Evolutionary conservation across 1,140 invertebrate genomes (phyloP).

Genomic region (Macrobrachium nipponense): DNA sequence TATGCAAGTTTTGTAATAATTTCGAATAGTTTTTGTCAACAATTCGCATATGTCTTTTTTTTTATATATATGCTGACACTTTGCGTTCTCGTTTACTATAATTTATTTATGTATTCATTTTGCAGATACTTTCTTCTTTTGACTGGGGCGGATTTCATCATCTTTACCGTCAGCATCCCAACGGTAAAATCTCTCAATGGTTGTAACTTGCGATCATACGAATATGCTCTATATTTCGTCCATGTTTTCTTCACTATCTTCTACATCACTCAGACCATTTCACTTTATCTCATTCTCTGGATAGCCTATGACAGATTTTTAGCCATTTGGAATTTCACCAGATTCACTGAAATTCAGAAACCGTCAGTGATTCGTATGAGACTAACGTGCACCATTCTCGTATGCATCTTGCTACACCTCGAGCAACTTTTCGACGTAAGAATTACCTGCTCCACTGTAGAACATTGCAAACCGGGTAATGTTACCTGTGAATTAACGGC

Average conservation of each 20-base stretch:
- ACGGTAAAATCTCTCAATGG: constrained; percentile 39
- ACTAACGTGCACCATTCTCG: background rate
- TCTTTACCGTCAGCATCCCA: constrained; percentile 8
- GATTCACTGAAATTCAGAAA: constrained; percentile 28
- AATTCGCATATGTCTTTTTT: background rate
- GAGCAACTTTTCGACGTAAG: constrained; percentile 30
- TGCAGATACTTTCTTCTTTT: constrained; percentile 41
- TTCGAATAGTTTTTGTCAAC: too few relatives aligned
- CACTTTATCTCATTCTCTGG: constrained; percentile 36
- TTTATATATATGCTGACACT: background rate
- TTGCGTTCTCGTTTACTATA: too few relatives aligned
- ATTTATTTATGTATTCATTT: background rate
- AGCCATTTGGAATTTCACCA: constrained; percentile 30
- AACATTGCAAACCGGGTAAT: background rate
- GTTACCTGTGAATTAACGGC: background rate
- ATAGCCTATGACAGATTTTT: constrained; percentile 44
- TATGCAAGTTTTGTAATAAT: too few relatives aligned
- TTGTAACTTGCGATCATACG: constrained; percentile 23
- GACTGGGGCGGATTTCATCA: background rate
- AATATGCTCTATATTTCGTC: constrained; percentile 30
- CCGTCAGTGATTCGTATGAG: constrained; percentile 7
- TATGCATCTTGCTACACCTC: constrained; percentile 25
- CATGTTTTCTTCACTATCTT: constrained; percentile 38
- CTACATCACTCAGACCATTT: constrained; percentile 37
- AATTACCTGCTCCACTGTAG: background rate